Base-by-base conservation (phyloP, 2,797 vertebrate genomes). In the Sphenodon punctatus region DNA sequence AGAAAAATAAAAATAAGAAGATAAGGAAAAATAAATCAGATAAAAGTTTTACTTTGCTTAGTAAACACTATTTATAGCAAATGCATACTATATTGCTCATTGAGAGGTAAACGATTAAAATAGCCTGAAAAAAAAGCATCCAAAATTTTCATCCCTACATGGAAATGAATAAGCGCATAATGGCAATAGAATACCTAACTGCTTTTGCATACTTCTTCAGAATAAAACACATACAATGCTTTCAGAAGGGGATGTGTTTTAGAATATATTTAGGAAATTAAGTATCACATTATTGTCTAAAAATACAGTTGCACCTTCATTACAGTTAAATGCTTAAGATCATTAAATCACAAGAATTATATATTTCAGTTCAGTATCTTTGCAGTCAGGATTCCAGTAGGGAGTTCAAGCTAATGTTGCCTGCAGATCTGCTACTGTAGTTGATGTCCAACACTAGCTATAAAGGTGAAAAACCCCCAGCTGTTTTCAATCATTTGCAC, bases 181-280 rank as follows among this genome's bases (percentile, higher is more conserved):
- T n/a, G n/a, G n/a, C n/a, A n/a, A n/a, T n/a, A 7, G 42, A 36
- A 36, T 25, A 42, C 71, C 25, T 2, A 75, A 5, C 78, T 45
- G 69, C 77, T 78, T 3, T 8, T 0, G 63, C 85, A 72, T 25
- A 7, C 1, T 7, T 1, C 0, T 60, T 10, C n/a, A 82, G 56
- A 2, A 9, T 4, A 42, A 64, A 68, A 38, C 3, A 22, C 0
- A 22, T 63, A 30, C 4, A 0, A 0, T 39, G 9, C 17, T 25
- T 5, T 0, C 1, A 2, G 38, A 0, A 1, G 11, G 5, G 60
- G n/a, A n/a, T 1, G 19, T 3, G 56, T 27, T 7, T 7, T 36
- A 11, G 19, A 0, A 36, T 36, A 41, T 58, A 9, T 36, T 51
- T 80, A 3, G 15, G 5, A 67, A 0, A 53, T n/a, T 42, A 72